These are phyloP conservation scores for Rhaphigaster nebulosa DNA, from an alignment of 2,888 invertebrate genomes.

Conservation along the genomic window DNA sequence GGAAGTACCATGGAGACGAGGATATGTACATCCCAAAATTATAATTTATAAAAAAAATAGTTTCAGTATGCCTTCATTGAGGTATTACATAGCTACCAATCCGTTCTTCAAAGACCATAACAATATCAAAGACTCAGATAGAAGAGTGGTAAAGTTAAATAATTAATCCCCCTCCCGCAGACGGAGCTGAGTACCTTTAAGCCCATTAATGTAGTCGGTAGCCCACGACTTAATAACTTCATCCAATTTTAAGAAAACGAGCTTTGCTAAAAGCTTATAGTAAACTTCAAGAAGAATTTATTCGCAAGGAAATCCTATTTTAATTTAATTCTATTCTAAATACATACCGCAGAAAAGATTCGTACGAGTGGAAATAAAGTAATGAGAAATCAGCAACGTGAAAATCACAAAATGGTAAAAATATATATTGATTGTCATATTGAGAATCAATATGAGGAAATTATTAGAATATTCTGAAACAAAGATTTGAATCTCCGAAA, in stretches of 20 bases:
- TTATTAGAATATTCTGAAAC: too few species aligned
- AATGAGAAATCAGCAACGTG: too few species aligned
- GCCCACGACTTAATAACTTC: not conserved
- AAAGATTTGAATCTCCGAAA: too few species aligned
- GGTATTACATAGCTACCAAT: not conserved
- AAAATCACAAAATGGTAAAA: too few species aligned
- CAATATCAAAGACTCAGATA: not conserved
- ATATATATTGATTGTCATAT: too few species aligned
- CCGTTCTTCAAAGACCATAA: not conserved
- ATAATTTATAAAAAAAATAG: too few species aligned
- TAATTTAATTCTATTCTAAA: not conserved
- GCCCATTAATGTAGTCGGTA: not conserved
- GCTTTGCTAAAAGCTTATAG: not conserved
- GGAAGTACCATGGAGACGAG: too few species aligned
- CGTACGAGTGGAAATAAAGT: too few species aligned
- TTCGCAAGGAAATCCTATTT: not conserved
- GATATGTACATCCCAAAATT: too few species aligned
- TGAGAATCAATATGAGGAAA: too few species aligned
- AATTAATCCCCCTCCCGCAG: not conserved
- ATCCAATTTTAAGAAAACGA: not conserved
- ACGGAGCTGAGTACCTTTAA: not conserved
- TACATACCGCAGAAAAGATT: too few species aligned
- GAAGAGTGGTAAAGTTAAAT: not conserved
- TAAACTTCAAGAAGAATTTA: not conserved
- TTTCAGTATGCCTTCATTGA: not conserved